Evolutionary conservation across 2,888 invertebrate genomes (phyloP), one percentile per base, ranked within the genome.

Genomic region (Sipha maydis): DNA sequence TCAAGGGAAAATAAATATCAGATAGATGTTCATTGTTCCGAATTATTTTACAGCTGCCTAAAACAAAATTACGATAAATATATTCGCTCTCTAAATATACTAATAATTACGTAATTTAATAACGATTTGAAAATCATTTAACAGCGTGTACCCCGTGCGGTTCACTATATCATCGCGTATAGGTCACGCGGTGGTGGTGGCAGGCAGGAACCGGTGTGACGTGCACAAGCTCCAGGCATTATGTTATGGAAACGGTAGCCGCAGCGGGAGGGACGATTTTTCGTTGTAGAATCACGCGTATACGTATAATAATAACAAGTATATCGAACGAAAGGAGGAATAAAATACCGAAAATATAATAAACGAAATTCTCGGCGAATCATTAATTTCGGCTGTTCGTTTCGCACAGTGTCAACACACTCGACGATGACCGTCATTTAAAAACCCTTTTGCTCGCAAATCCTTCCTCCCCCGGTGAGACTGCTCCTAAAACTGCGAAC

Each of bases 371-470:
- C 73, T 69, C 56, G 41, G 28, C 67, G 86, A 75, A 88, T 75
- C 86, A 88, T 88, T 88, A 88, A 88, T 88, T 86, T 73, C 41
- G 56, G 19, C 25, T n/a, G 76, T 31, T 31, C 78, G 71, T 38
- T 78, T 78, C 69, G 78, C 31, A 14, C 86, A 61, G 79, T 88
- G 86, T 88, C 86, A 80, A 88, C 86, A 80, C 86, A 75, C 86
- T 56, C 71, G 71, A 54, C 86, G 73, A 79, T 80, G 79, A 80
- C 79, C 86, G 41, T 86, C 38, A 61, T 77, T 56, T 71, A 73
- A 61, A 88, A 88, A 88, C 88, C 80, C 88, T 76, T 88, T 88
- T 86, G 38, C 80, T 14, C 34, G 34, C 31, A 21, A 1, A 38
- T 41, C 67, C 28, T 2, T n/a, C 28, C 21, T 28, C 54, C 38